These are phyloP conservation scores for Sisyra nigra DNA, from an alignment of 2,888 invertebrate genomes.

Conservation along the genomic window DNA sequence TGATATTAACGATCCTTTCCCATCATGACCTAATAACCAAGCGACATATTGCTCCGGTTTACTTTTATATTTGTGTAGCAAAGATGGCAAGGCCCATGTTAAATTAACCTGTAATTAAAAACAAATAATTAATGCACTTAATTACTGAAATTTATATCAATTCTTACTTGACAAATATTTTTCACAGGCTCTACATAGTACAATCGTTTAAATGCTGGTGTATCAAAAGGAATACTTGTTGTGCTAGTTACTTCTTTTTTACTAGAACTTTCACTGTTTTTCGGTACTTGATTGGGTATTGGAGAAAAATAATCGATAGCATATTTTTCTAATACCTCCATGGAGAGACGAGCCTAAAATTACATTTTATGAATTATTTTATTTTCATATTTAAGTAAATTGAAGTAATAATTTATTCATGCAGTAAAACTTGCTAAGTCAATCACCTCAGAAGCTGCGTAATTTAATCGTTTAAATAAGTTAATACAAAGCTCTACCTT, in stretches of 20 bases:
- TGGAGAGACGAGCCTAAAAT: conserved; percentile 38
- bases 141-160: conserved; percentile 4
- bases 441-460: no score
- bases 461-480: no score
- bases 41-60: conserved; percentile 66
- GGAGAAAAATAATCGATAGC: conserved; percentile 47
- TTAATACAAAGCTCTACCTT: no score
- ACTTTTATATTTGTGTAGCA: conserved; percentile 47
- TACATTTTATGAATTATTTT: conserved; percentile 10
- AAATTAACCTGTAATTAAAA: conserved; percentile 30
- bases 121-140: conserved; percentile 6
- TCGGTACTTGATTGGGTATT: conserved; percentile 44
- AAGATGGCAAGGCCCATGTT: conserved; percentile 46
- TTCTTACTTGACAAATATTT: conserved; percentile 46
- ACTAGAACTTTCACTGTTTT: no score
- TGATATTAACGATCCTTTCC: conserved; percentile 65
- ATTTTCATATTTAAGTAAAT: not conserved
- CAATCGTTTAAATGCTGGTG: conserved; percentile 44
- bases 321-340: conserved; percentile 45
- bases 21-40: conserved; percentile 73
- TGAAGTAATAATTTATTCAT: no score
- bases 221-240: conserved; percentile 34
- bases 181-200: conserved; percentile 63
- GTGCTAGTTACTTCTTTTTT: conserved; percentile 14
- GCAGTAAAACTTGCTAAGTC: no score